Conservation (phyloP, 1,140 invertebrate genomes). For the Bursaphelenchus mucronatus region DNA sequence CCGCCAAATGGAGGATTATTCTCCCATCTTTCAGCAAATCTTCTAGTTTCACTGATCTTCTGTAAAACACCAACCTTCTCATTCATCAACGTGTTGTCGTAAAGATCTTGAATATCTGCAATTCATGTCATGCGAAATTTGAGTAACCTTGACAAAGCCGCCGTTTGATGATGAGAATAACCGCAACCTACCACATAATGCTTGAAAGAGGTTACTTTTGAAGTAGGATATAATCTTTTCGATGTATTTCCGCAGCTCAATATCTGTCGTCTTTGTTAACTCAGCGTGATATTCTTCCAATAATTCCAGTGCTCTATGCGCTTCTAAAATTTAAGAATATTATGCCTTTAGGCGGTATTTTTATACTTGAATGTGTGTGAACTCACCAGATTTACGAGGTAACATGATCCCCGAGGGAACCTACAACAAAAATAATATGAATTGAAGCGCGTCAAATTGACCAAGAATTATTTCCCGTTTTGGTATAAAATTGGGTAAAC, state of each 20-base stretch:
- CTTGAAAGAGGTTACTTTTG: slow-evolving; percentile 48
- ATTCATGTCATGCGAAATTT: slow-evolving; percentile 8
- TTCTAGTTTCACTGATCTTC: slow-evolving; percentile 44
- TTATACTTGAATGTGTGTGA: too few relatives aligned
- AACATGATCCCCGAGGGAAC: too few relatives aligned
- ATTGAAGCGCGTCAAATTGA: too few relatives aligned
- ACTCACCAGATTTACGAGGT: too few relatives aligned
- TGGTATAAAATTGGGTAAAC: too few relatives aligned
- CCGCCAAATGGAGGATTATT: slow-evolving; percentile 40
- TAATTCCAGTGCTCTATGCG: slow-evolving; percentile 41
- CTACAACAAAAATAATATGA: too few relatives aligned
- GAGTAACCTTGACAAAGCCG: background rate
- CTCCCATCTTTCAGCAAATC: slow-evolving; percentile 45
- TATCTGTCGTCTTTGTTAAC: slow-evolving; percentile 33
- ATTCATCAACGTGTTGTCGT: slow-evolving; percentile 47
- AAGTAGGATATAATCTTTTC: slow-evolving; percentile 48
- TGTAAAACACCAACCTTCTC: slow-evolving; percentile 38
- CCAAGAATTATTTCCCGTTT: too few relatives aligned
- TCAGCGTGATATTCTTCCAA: slow-evolving; percentile 44
- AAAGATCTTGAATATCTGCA: slow-evolving; percentile 51
- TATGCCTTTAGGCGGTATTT: background rate
- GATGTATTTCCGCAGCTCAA: slow-evolving; percentile 36
- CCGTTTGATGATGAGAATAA: background rate
- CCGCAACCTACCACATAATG: slow-evolving; percentile 35
- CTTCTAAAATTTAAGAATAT: slow-evolving; percentile 33